phyloP scores from a whole-genome alignment of 2,888 invertebrate species.

The Leptopterna dolabrata region DNA sequence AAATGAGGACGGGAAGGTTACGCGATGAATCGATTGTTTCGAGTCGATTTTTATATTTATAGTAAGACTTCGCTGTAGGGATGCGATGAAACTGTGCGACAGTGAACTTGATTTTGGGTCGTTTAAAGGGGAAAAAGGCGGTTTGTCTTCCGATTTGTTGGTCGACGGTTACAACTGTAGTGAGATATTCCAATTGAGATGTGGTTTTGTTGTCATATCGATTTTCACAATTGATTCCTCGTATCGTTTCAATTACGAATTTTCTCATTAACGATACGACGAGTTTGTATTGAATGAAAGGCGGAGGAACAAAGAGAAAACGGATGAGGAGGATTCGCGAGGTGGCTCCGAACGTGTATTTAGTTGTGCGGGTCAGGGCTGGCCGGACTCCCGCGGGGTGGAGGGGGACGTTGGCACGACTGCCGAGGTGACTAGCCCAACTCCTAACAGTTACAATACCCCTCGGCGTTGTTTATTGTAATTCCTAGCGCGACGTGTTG shows the following conservation, averaged over 20 bases:
- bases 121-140: no score
- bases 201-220: no score
- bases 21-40: no score
- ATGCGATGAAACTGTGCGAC: no score
- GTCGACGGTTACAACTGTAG: no score
- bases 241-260: not conserved
- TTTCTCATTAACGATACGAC: not conserved
- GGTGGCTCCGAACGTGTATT: constrained; percentile 15
- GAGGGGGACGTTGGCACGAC: constrained; percentile 38
- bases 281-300: not conserved
- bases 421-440: constrained; percentile 50
- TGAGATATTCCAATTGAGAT: no score
- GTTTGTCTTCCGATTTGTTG: no score
- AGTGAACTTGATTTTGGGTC: no score
- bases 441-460: constrained; percentile 12
- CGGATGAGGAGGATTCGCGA: not conserved
- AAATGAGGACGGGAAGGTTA: no score
- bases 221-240: not conserved
- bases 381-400: constrained; percentile 19
- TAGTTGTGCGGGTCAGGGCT: constrained; percentile 51
- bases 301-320: not conserved
- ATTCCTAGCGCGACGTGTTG: not conserved
- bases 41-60: no score
- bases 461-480: not conserved
- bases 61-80: no score